Evolutionary conservation across 2,113 vertebrate genomes (phyloP), one percentile per base, ranked within the genome.

Genomic region (Probosciger aterrimus): DNA sequence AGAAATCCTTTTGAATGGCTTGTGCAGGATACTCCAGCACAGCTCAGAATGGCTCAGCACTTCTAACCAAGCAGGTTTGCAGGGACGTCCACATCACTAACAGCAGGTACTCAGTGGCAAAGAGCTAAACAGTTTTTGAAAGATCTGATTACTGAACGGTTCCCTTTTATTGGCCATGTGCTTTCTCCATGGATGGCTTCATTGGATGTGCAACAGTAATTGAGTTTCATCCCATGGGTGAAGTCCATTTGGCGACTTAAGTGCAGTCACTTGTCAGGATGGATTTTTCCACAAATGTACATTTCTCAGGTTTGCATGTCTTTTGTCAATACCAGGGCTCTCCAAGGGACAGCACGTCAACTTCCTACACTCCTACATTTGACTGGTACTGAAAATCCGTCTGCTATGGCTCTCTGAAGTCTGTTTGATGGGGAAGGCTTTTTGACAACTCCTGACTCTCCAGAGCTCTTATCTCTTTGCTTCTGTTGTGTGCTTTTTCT

Each of bases 41-140:
- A 65, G 90, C 92, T 97, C 90, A 79, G 88, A 97, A 86, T 14
- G 73, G 94, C 90, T 97, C 97, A 97, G 94, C 82, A 86, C 90
- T 97, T 97, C 96, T 86, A 85, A 88, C 41, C 87, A 35, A 82
- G 87, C 53, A 94, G 96, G 76, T 96, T 96, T 91, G 91, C 67
- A 91, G 93, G 96, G 98, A 98, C 98, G 97, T 93, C 97, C 97
- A 97, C 50, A 47, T 98, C 98, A 98, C 97, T 98, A 98, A 97
- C 82, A 97, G 97, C 96, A 97, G 96, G 92, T 91, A 96, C 95
- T 99, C 98, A 98, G 97, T 97, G 98, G 97, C 97, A 97, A 97
- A 73, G 93, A 98, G 96, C 98, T 98, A 98, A 98, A 99, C 98
- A 95, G 98, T 98, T 99, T 98, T 98, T 98, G 98, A 99, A 98